Percentiles rank a stretch among this genome's conserved stretches.
phyloP scores from a whole-genome alignment of 1,140 invertebrate species.

The Calliopsis andreniformis region DNA sequence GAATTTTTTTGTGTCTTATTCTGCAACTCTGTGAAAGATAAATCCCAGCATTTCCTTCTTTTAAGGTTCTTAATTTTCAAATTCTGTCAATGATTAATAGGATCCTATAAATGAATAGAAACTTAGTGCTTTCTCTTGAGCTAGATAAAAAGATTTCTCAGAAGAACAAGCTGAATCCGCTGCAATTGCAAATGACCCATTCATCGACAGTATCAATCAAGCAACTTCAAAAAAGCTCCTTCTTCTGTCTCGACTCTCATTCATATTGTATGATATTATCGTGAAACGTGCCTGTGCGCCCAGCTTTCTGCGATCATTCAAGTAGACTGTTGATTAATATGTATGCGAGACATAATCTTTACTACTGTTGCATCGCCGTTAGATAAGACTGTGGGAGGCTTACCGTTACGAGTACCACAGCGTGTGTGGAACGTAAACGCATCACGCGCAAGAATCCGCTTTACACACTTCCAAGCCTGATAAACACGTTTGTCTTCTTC shows the following conservation, averaged over 20 bases:
- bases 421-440: slow-evolving; percentile 52
- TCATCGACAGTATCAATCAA: background rate
- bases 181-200: too few relatives aligned
- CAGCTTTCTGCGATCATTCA: slow-evolving; percentile 38
- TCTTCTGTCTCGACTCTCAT: slow-evolving; percentile 19
- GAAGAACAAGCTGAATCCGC: too few relatives aligned
- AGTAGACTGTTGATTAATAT: slow-evolving; percentile 54
- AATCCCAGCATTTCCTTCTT: too few relatives aligned
- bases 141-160: too few relatives aligned
- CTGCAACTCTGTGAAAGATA: too few relatives aligned
- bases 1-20: too few relatives aligned
- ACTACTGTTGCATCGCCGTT: slow-evolving; percentile 55
- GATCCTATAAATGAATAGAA: too few relatives aligned
- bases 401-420: slow-evolving; percentile 63
- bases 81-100: too few relatives aligned
- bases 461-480: slow-evolving; percentile 39
- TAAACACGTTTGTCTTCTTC: background rate
- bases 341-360: slow-evolving; percentile 56
- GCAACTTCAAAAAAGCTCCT: slow-evolving; percentile 22
- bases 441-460: slow-evolving; percentile 23
- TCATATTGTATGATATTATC: slow-evolving; percentile 39
- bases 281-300: slow-evolving; percentile 23
- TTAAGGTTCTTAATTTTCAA: too few relatives aligned
- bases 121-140: too few relatives aligned
- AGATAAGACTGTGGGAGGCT: slow-evolving; percentile 33